Evolutionary conservation across 2,113 vertebrate genomes (phyloP).

Genomic region (Thalassarche chlororhynchos): DNA sequence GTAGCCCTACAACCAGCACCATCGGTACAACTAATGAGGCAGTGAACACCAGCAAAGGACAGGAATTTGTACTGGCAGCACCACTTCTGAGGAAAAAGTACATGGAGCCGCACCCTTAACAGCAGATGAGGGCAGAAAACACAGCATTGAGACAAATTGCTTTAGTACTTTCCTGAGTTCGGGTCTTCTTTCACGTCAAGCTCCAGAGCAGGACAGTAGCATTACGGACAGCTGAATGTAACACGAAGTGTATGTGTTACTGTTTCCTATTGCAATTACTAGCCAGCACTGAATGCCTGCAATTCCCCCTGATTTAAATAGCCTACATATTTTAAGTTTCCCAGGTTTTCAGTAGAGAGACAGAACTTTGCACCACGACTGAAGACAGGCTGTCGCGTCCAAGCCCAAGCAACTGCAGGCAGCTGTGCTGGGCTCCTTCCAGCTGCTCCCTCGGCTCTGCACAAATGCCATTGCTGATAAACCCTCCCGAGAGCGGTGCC

Average conservation of each 20-base stretch:
- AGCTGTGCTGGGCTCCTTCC: neutral
- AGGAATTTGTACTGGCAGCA: neutral
- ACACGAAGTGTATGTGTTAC: accelerated
- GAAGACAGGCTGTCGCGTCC: neutral
- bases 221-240: neutral
- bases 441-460: neutral
- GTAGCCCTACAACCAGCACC: neutral
- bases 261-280: neutral
- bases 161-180: neutral
- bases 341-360: neutral
- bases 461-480: neutral
- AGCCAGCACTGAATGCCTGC: neutral
- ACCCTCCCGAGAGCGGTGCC: neutral
- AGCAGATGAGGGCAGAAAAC: neutral
- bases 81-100: neutral
- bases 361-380: neutral
- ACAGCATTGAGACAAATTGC: neutral
- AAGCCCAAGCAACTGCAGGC: neutral
- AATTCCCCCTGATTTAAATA: neutral
- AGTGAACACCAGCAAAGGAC: neutral
- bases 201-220: neutral
- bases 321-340: neutral
- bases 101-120: accelerated
- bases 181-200: neutral
- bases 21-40: accelerated